These are phyloP conservation scores for Cetonia aurata DNA, from an alignment of 2,888 invertebrate genomes.

Conservation along the genomic window DNA sequence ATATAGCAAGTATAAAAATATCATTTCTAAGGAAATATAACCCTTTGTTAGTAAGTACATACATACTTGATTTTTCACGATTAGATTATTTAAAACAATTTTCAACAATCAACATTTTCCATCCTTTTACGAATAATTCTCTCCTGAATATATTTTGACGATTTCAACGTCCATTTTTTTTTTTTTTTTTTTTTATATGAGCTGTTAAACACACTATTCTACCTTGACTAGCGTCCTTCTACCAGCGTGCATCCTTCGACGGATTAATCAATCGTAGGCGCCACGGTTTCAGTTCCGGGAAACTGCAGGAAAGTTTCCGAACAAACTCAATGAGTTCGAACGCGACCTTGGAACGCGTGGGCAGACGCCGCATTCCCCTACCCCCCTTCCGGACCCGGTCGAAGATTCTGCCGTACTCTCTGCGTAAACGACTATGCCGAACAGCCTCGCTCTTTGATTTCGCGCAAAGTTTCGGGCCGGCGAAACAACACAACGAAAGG, in stretches of 20 bases:
- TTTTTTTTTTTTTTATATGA: too few species aligned
- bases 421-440: not conserved
- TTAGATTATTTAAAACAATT: too few species aligned
- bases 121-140: too few species aligned
- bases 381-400: not conserved
- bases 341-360: constrained; percentile 1
- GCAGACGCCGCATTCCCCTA: not conserved
- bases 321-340: constrained; percentile 15
- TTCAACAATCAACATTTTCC: too few species aligned
- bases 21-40: too few species aligned
- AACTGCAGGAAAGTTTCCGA: not conserved
- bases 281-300: not conserved
- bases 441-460: not conserved
- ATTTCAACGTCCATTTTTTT: not conserved
- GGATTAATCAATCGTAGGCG: too few species aligned
- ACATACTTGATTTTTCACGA: too few species aligned
- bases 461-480: not conserved
- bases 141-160: not conserved
- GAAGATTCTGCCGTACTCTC: not conserved
- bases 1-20: too few species aligned
- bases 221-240: not conserved
- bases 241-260: not conserved
- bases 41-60: too few species aligned
- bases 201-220: too few species aligned
- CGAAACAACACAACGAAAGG: not conserved